Base-by-base conservation (phyloP, 2,797 vertebrate species). In the Megaceryle alcyon region DNA sequence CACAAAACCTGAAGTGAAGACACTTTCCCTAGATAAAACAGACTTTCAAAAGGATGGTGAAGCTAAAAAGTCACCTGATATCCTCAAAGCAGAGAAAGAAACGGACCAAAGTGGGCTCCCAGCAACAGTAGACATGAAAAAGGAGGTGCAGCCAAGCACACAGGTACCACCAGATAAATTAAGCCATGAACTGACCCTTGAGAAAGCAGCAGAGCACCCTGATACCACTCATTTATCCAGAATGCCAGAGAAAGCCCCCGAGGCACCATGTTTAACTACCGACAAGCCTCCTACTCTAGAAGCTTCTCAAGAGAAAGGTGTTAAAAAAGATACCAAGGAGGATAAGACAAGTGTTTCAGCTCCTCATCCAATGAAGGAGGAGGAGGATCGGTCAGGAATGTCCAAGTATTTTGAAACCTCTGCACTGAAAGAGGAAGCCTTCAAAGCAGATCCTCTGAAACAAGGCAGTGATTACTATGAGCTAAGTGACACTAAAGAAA, bases 401-500 rank as follows among this genome's bases (percentile, higher is more conserved):
- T 99, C 99, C 0, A 99, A 99, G 68, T 99, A 99, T 97, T 99
- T 99, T 98, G 99, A 99, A 98, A 99, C 99, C 35, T 99, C 99
- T 83, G 97, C 99, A 88, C 96, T 98, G 91, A 99, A 99, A 97
- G 98, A 98, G 48, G 98, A 99, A 88, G 97, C 98, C 31, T 94
- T 96, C 75, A 98, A 97, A 98, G 98, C 89, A 85, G 97, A 95
- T 19, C 76, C 88, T 35, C 92, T 97, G 78, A 96, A 98, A 85
- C 97, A 98, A 93, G 97, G 97, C 79, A 99, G 99, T 94, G 99
- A 99, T 94, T 99, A 99, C 97, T 99, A 99, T 70, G 99, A 99
- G 98, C 98, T 99, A 60, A 99, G 99, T 96, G 98, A 98, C 95
- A 94, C 98, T 73, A 98, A 98, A 92, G 98, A 98, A 97, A 98